phyloP scores from a whole-genome alignment of 2,888 invertebrate species.

The Hermaeophaga mercurialis region DNA sequence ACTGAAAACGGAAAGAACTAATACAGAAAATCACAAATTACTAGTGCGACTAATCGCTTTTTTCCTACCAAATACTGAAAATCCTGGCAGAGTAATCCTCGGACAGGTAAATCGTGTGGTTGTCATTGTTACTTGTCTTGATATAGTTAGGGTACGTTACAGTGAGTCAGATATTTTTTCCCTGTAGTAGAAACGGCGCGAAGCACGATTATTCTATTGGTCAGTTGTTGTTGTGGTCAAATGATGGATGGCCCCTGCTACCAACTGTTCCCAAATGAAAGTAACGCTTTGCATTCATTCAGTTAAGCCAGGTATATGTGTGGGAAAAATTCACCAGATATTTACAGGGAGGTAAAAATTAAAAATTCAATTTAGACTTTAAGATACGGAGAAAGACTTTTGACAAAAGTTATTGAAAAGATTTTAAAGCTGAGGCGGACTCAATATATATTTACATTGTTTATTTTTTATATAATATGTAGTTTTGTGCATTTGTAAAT shows the following conservation, averaged over 20 bases:
- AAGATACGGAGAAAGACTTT: too few relatives aligned
- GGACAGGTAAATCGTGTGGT: constrained; percentile 48
- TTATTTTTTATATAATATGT: too few relatives aligned
- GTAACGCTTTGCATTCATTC: constrained; percentile 51
- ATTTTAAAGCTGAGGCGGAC: too few relatives aligned
- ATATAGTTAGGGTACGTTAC: constrained; percentile 54
- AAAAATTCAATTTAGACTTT: too few relatives aligned
- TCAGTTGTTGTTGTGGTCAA: constrained; percentile 54
- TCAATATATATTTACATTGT: too few relatives aligned
- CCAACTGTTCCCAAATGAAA: constrained; percentile 52
- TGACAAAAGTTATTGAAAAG: too few relatives aligned
- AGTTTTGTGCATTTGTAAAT: too few relatives aligned
- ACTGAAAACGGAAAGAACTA: constrained; percentile 30
- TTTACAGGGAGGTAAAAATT: background rate
- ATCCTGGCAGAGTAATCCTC: constrained; percentile 32
- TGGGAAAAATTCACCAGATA: constrained; percentile 34
- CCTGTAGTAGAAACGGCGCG: background rate
- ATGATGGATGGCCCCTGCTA: constrained; percentile 54
- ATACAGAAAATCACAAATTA: constrained; percentile 44
- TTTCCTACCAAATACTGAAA: constrained; percentile 38
- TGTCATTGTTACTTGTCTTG: constrained; percentile 50
- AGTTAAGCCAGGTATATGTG: constrained; percentile 42
- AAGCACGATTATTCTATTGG: constrained; percentile 25
- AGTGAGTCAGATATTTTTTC: constrained; percentile 42
- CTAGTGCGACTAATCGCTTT: constrained; percentile 41